Evolutionary conservation across 2,113 vertebrate genomes (phyloP), one percentile per base, ranked within the genome.

Genomic region (Micronisus gabar): DNA sequence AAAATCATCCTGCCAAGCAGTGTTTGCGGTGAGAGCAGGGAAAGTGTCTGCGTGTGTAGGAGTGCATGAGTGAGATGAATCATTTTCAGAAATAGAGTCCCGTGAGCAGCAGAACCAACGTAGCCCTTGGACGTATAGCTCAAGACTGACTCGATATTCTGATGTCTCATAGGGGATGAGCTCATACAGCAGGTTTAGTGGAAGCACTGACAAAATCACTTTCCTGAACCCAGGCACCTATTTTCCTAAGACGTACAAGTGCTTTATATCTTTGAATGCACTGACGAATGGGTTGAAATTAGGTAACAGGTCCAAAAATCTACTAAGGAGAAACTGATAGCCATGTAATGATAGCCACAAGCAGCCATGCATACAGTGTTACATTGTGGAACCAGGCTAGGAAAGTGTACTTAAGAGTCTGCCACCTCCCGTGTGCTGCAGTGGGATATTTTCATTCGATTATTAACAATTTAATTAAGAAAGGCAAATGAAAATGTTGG

Each of bases 21-120:
- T 4, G 53, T 26, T 53, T 78, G 82, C 45, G 85, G 79, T 32
- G 75, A 94, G 61, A 94, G 86, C 27, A 17, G 65, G 48, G 90
- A 91, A 95, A 96, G 95, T 88, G 78, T 30, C 59, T 65, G 48
- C 15, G 23, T 78, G 59, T 75, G 94, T 84, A 67, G 95, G 86
- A 83, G 52, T 47, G 61, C 36, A 6, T 41, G 61, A 53, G 38
- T 34, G 88, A 75, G 90, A 65, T 93, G 91, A 97, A 85, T 94
- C 96, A 95, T n/a, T 30, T 29, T 50, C 66, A 91, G 71, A 62
- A 88, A 81, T 2, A 36, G 86, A 90, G 86, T 90, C 93, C 81
- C 29, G 7, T 91, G 93, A 96, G 95, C 85, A 75, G 92, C 84
- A 95, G 70, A 48, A 89, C 92, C 90, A 65, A 25, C 0, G 6